Conservation (phyloP, 2,888 invertebrate genomes). For the Rhorus exstirpatorius region DNA sequence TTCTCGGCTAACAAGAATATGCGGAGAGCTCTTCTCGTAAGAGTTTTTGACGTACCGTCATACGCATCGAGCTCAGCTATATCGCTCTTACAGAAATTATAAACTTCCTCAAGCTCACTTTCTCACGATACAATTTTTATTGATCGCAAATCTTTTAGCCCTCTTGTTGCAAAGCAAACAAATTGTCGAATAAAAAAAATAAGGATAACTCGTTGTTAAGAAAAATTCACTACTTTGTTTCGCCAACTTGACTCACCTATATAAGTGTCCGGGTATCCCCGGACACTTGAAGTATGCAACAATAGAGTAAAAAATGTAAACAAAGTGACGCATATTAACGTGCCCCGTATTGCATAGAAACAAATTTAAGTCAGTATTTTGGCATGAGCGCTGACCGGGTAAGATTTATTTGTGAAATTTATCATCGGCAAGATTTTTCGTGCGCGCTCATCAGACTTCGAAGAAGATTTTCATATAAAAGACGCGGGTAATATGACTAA, state of each 20-base stretch:
- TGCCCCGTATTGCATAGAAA: too few relatives aligned
- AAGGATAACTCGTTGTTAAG: background rate
- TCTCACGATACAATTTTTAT: constrained; percentile 9
- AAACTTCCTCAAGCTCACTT: constrained; percentile 26
- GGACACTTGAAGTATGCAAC: too few relatives aligned
- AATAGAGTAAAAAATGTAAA: too few relatives aligned
- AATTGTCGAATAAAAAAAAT: background rate
- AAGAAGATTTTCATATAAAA: too few relatives aligned
- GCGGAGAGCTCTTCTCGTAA: background rate
- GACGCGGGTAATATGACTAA: too few relatives aligned
- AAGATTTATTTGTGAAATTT: too few relatives aligned
- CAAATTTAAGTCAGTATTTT: too few relatives aligned
- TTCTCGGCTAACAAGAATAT: constrained; percentile 34
- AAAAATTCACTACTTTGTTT: background rate
- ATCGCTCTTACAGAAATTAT: constrained; percentile 30
- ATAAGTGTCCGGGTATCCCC: too few relatives aligned
- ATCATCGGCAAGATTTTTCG: too few relatives aligned
- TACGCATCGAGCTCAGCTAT: background rate
- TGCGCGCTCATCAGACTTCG: too few relatives aligned
- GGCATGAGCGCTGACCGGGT: too few relatives aligned
- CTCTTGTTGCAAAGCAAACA: background rate
- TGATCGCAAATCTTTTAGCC: background rate
- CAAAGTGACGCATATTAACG: too few relatives aligned
- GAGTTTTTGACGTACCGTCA: constrained; percentile 18
- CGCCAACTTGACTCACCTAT: background rate